phyloP scores from a whole-genome alignment of 2,113 vertebrate genomes.

The Phainopepla nitens region DNA sequence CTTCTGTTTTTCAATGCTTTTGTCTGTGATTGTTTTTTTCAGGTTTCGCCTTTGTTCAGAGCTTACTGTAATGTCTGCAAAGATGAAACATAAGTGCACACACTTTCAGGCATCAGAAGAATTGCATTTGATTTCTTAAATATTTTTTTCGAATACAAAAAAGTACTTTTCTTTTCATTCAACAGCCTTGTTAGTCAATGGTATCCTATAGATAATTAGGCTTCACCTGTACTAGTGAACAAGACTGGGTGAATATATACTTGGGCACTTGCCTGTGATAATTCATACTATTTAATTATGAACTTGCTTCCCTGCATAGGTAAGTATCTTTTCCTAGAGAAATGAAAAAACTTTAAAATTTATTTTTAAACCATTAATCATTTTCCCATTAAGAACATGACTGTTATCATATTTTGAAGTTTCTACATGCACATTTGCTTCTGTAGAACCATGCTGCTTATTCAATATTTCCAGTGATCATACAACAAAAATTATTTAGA shows the following conservation, averaged over 20 bases:
- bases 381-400: background rate
- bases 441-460: background rate
- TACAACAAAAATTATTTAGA: background rate
- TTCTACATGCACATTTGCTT: background rate
- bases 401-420: accelerated
- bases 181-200: background rate
- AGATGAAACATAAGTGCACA: background rate
- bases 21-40: background rate
- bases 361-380: background rate
- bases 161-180: background rate
- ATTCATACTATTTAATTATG: background rate
- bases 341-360: background rate
- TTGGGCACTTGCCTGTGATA: background rate
- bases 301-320: background rate
- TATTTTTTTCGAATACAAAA: background rate
- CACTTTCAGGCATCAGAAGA: background rate
- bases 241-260: background rate
- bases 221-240: background rate
- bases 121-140: background rate
- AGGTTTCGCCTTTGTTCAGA: background rate
- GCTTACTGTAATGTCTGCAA: background rate
- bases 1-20: background rate
- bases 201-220: background rate
- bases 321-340: background rate
- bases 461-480: background rate